These are phyloP conservation scores for Solenopsis invicta DNA, from an alignment of 1,140 invertebrate genomes.

Conservation along the genomic window DNA sequence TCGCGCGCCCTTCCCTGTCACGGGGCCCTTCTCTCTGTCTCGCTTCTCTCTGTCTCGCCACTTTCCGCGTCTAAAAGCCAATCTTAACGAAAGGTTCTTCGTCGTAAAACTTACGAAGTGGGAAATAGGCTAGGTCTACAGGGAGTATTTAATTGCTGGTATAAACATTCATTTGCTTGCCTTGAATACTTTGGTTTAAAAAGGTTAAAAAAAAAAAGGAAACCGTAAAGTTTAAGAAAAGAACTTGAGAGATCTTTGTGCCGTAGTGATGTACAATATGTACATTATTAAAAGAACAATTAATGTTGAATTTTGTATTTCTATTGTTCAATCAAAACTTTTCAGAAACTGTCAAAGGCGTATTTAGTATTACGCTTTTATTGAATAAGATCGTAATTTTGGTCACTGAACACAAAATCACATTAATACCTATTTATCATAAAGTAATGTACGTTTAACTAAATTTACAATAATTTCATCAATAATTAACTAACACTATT, in stretches of 20 bases:
- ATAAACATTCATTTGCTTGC: background rate
- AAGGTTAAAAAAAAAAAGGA: background rate
- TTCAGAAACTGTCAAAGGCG: background rate
- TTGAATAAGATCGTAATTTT: slow-evolving; percentile 2
- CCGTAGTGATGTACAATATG: too few species aligned
- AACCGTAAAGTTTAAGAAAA: background rate
- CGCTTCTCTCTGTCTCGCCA: slow-evolving; percentile 17
- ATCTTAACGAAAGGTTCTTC: slow-evolving; percentile 51
- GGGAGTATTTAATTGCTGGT: background rate
- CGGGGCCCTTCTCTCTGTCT: background rate
- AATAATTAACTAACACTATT: background rate
- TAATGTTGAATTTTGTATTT: background rate
- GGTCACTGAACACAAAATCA: slow-evolving; percentile 6
- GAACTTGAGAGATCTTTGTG: background rate
- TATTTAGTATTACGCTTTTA: background rate
- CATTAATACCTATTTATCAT: slow-evolving; percentile 9
- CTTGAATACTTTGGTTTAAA: background rate
- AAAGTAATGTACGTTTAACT: background rate
- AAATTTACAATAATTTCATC: slow-evolving; percentile 2
- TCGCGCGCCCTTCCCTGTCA: background rate
- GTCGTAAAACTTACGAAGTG: slow-evolving; percentile 15
- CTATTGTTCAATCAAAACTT: background rate
- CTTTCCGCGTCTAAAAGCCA: background rate
- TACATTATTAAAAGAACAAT: slow-evolving; percentile 2
- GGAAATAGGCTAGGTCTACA: slow-evolving; percentile 1